Percentiles rank a stretch among this genome's conserved stretches.
Conservation (phyloP, 1,140 invertebrate genomes). For the Armadillidium nasatum region DNA sequence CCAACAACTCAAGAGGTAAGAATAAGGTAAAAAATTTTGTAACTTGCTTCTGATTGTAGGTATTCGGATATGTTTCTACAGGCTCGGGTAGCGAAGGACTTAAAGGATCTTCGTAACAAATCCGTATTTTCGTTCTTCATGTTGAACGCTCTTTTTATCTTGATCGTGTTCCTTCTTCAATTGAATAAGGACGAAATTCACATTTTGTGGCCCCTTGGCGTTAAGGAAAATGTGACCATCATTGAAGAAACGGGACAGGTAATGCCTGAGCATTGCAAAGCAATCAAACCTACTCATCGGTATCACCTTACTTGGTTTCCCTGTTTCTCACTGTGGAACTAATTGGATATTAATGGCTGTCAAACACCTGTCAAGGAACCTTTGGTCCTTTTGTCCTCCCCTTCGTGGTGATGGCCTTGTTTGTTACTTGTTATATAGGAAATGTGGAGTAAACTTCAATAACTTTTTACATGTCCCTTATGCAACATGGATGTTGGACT, state of each 20-base stretch:
- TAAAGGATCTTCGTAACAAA: conserved; percentile 90
- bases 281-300: background rate
- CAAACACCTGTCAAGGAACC: background rate
- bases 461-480: background rate
- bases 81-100: conserved; percentile 77
- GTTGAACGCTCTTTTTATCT: conserved; percentile 97
- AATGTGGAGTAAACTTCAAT: background rate
- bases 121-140: conserved; percentile 97
- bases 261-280: conserved; percentile 25
- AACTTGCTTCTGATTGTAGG: conserved; percentile 3
- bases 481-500: background rate
- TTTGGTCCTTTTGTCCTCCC: background rate
- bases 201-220: conserved; percentile 88
- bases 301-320: conserved; percentile 17
- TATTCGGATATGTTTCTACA: conserved; percentile 48
- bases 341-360: background rate
- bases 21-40: background rate
- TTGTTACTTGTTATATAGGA: background rate
- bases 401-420: background rate
- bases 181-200: conserved; percentile 94
- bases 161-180: conserved; percentile 97
- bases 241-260: conserved; percentile 85
- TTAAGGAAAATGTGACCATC: conserved; percentile 90
- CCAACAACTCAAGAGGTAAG: conserved; percentile 81
- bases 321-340: conserved; percentile 4